Conservation (phyloP, 2,113 vertebrate species). For the Siphamia tubifer region DNA sequence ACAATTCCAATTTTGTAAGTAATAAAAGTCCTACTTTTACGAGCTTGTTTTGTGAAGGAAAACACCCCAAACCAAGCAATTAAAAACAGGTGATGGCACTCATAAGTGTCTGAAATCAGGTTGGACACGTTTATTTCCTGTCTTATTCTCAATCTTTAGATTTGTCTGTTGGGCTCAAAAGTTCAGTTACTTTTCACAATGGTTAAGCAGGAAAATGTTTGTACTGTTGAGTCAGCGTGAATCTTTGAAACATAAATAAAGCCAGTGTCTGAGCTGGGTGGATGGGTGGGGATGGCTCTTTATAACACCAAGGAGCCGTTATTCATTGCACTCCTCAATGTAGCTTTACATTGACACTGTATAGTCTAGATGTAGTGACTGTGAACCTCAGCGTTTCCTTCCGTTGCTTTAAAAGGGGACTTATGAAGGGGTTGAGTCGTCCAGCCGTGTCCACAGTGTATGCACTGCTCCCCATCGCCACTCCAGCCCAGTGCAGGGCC, state of each 20-base stretch:
- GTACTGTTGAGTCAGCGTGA: slow-evolving; percentile 50
- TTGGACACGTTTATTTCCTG: neutral
- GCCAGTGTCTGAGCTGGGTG: slow-evolving; percentile 29
- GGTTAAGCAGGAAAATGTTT: slow-evolving; percentile 21
- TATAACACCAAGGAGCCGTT: slow-evolving; percentile 54
- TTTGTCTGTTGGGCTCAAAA: neutral
- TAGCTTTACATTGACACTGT: slow-evolving; percentile 76
- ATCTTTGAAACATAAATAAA: slow-evolving; percentile 70
- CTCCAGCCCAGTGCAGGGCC: slow-evolving; percentile 72
- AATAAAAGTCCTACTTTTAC: too few relatives aligned
- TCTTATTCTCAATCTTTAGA: neutral
- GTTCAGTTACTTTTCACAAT: neutral
- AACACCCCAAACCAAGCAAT: too few relatives aligned
- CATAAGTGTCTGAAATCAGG: too few relatives aligned
- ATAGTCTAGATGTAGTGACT: slow-evolving; percentile 87
- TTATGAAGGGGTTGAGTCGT: slow-evolving; percentile 58
- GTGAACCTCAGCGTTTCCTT: slow-evolving; percentile 77
- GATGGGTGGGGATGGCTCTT: slow-evolving; percentile 53
- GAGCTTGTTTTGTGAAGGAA: too few relatives aligned
- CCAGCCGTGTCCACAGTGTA: slow-evolving; percentile 63
- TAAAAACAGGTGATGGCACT: too few relatives aligned
- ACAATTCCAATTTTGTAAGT: too few relatives aligned
- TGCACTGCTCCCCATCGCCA: slow-evolving; percentile 56
- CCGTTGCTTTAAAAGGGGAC: slow-evolving; percentile 65
- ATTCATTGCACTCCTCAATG: slow-evolving; percentile 58